Conservation (phyloP, 2,113 vertebrate genomes). For the Sander vitreus region DNA sequence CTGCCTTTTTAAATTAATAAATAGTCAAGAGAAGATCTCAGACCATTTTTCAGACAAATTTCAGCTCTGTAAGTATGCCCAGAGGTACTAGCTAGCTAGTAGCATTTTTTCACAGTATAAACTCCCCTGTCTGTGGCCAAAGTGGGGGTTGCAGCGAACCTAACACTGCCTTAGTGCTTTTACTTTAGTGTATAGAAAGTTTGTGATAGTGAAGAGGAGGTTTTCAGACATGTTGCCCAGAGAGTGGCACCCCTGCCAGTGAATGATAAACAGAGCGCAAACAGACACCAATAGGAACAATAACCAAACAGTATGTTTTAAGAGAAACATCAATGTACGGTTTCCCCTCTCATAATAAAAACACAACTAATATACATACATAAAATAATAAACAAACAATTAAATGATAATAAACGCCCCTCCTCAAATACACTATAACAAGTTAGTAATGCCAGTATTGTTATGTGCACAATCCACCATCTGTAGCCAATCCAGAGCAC, state of each 20-base stretch:
- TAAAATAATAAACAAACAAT: neutral
- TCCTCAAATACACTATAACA: no score
- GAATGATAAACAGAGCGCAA: neutral
- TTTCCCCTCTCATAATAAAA: neutral
- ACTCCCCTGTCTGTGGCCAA: neutral
- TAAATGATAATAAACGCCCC: no score
- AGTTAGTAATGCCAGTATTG: no score
- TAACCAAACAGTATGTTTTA: neutral
- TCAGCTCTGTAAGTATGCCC: neutral
- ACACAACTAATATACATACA: no score
- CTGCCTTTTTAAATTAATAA: neutral
- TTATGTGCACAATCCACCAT: no score
- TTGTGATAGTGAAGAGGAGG: neutral
- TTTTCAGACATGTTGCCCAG: no score
- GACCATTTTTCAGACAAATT: neutral
- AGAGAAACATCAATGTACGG: neutral
- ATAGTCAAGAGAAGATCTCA: neutral
- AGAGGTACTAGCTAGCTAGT: neutral
- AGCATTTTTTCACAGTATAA: neutral
- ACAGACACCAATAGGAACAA: neutral
- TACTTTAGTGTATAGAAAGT: neutral
- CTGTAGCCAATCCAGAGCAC: no score
- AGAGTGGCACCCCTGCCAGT: no score
- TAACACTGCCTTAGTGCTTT: neutral
- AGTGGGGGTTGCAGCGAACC: neutral